Conservation (phyloP, 2,888 invertebrate genomes). For the Lamproptera curius region DNA sequence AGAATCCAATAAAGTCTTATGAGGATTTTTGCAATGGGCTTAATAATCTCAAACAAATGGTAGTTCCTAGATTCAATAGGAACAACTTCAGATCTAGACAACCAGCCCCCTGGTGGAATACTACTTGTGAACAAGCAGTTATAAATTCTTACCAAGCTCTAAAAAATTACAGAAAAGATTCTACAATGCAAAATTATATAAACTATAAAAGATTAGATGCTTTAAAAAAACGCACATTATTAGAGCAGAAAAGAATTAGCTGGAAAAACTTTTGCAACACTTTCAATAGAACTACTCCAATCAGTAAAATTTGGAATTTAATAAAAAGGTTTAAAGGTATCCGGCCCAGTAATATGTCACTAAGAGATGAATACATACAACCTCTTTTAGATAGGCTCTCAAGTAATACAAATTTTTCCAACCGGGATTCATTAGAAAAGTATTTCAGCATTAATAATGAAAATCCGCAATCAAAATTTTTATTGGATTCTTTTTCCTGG, state of each 20-base stretch:
- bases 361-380: slow-evolving; percentile 13
- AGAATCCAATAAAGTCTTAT: slow-evolving; percentile 14
- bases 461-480: not conserved
- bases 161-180: slow-evolving; percentile 16
- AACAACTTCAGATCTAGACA: not conserved
- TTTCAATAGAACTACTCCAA: slow-evolving; percentile 23
- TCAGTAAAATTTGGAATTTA: slow-evolving; percentile 16
- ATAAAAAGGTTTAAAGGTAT: slow-evolving; percentile 16
- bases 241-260: slow-evolving; percentile 14
- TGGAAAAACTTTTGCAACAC: slow-evolving; percentile 22
- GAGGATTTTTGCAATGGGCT: slow-evolving; percentile 14
- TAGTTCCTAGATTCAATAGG: slow-evolving; percentile 4
- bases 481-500: slow-evolving; percentile 17
- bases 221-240: slow-evolving; percentile 20
- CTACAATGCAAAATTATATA: slow-evolving; percentile 20
- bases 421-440: not conserved
- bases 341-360: not conserved
- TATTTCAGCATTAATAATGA: slow-evolving; percentile 1
- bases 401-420: not conserved
- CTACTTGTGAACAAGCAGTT: slow-evolving; percentile 8
- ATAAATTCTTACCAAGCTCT: not conserved
- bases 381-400: slow-evolving; percentile 12
- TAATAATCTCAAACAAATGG: slow-evolving; percentile 6
- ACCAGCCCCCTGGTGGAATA: slow-evolving; percentile 21
- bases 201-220: slow-evolving; percentile 24